Evolutionary conservation across 2,113 vertebrate species (phyloP).

Genomic region (Apodemus speciosus): DNA sequence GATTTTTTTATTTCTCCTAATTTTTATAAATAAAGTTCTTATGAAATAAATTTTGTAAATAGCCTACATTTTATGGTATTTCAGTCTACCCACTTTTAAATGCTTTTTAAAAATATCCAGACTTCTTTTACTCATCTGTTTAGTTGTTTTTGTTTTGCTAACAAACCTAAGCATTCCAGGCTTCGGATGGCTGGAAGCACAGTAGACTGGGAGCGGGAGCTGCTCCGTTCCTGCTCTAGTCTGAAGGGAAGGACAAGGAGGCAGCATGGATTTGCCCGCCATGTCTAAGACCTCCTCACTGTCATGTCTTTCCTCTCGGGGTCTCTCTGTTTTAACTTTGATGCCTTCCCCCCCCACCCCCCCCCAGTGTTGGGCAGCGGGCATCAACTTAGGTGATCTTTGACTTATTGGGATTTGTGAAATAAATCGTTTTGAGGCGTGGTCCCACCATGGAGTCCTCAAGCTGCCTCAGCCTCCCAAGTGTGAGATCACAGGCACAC

Average conservation of each 20-base stretch:
- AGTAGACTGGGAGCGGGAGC: background rate
- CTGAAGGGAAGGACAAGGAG: background rate
- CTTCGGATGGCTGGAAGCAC: background rate
- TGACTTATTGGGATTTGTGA: background rate
- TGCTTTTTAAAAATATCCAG: slow-evolving; percentile 14
- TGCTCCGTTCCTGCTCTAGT: background rate
- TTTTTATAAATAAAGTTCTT: background rate
- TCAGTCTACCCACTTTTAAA: slow-evolving; percentile 1
- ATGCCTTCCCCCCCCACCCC: no score
- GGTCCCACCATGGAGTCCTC: background rate
- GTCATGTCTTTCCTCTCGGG: background rate
- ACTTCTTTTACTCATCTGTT: background rate
- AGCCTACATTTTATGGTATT: slow-evolving; percentile 11
- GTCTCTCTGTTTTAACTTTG: background rate
- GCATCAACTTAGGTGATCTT: background rate
- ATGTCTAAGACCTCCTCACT: background rate
- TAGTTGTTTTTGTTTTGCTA: background rate
- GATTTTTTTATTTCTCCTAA: slow-evolving; percentile 21
- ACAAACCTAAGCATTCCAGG: background rate
- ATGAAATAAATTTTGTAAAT: no score
- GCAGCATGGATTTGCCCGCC: background rate
- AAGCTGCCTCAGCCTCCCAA: background rate
- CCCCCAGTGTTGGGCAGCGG: background rate
- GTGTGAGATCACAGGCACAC: background rate
- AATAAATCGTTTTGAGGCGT: background rate